A percentile compares a stretch with the other conserved stretches of the same genome.
Conservation (phyloP, 2,113 vertebrate genomes). For the Nycticebus coucang region DNA sequence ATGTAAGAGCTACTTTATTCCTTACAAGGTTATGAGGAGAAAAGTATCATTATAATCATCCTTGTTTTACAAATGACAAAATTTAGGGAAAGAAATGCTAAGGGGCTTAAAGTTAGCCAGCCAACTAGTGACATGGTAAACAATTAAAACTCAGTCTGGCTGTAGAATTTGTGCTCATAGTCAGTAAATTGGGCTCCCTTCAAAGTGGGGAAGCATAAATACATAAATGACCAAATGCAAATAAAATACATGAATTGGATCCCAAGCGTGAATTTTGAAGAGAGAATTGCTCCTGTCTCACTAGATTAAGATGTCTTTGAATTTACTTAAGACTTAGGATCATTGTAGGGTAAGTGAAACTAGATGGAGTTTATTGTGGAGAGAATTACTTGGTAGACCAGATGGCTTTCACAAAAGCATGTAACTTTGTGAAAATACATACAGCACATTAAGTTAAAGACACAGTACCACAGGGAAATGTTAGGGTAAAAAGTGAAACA, state of each 20-base stretch:
- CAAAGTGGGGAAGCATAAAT: not conserved
- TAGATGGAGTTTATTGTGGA: not conserved
- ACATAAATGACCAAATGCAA: not conserved
- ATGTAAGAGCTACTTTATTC: not conserved
- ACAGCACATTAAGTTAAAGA: not conserved
- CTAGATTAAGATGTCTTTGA: not conserved
- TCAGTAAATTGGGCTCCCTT: accelerated
- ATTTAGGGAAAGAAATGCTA: not conserved
- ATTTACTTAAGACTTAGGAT: not conserved
- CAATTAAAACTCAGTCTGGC: not conserved
- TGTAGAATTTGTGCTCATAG: not conserved
- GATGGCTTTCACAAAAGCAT: not conserved
- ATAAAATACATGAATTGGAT: not conserved
- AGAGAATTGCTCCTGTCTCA: not conserved
- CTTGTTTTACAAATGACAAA: not conserved
- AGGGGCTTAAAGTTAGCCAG: not conserved
- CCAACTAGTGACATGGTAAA: not conserved
- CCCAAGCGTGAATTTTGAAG: not conserved
- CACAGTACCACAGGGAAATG: not conserved
- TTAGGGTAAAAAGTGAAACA: not conserved
- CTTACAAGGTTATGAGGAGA: not conserved
- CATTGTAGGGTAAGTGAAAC: not conserved
- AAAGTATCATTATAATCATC: not conserved
- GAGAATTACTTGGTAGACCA: not conserved
- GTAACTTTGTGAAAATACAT: not conserved